A percentile compares a stretch with the other conserved stretches of the same genome.
phyloP scores from a whole-genome alignment of 2,797 vertebrate genomes.

The Sparidentex hasta region DNA sequence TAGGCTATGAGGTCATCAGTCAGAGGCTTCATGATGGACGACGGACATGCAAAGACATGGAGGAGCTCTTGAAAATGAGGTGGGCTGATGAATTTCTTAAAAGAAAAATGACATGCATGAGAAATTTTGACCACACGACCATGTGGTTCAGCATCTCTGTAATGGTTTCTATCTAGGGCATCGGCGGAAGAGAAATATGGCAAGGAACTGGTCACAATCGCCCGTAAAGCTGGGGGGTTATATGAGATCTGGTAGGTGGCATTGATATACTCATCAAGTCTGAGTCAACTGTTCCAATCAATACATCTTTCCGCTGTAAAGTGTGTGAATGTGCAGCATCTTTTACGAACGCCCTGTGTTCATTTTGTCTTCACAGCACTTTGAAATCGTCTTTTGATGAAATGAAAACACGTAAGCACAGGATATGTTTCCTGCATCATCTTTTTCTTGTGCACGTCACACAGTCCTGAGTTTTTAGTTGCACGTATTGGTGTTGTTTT shows the following conservation, averaged over 20 bases:
- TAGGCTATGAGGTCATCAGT: conserved; percentile 90
- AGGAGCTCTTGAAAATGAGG: conserved; percentile 96
- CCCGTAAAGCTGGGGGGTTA: conserved; percentile 92
- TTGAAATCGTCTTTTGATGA: conserved; percentile 91
- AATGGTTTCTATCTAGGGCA: conserved; percentile 82
- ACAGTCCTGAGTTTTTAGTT: neutral
- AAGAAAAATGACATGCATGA: neutral
- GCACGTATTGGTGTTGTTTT: neutral
- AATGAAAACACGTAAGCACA: conserved; percentile 92
- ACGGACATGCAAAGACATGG: conserved; percentile 95
- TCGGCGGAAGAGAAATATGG: conserved; percentile 95
- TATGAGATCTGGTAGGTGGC: conserved; percentile 91
- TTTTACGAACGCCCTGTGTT: neutral
- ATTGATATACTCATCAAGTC: neutral
- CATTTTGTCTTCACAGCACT: conserved; percentile 83
- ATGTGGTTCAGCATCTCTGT: neutral
- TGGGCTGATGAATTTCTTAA: conserved; percentile 52
- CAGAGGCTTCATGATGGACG: conserved; percentile 92
- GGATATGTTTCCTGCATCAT: neutral
- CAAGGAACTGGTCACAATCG: conserved; percentile 93
- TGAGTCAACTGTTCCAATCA: neutral
- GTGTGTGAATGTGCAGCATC: neutral
- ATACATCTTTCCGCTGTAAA: neutral
- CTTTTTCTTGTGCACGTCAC: neutral
- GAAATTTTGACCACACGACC: too few relatives aligned